Evolutionary conservation across 2,888 invertebrate species (phyloP).

Genomic region (Prosapia bicincta): DNA sequence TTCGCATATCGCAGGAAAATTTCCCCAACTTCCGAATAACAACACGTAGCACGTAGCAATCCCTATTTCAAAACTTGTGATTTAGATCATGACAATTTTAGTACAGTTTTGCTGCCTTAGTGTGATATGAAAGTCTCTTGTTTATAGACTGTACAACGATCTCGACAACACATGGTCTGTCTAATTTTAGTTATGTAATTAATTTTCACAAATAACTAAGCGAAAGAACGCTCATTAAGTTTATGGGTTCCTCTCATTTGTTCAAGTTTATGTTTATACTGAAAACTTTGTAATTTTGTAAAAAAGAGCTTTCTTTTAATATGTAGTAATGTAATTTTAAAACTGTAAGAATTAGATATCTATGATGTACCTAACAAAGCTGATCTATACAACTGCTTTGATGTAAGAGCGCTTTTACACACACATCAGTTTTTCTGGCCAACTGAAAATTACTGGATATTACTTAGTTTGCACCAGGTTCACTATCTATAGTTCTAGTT

Average conservation of each 20-base stretch:
- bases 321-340: background rate
- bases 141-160: background rate
- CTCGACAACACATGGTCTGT: background rate
- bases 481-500: no score
- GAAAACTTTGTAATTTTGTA: background rate
- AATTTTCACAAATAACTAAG: background rate
- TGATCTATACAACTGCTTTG: background rate
- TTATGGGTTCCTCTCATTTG: background rate
- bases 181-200: background rate
- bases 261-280: conserved; percentile 2
- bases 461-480: no score
- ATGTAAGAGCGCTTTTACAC: no score
- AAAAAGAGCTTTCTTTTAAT: background rate
- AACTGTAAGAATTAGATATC: background rate
- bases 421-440: no score
- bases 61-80: background rate
- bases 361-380: background rate
- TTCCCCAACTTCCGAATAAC: conserved; percentile 18
- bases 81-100: background rate
- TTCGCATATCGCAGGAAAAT: conserved; percentile 18
- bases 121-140: background rate
- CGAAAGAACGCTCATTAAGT: background rate
- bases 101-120: conserved; percentile 2
- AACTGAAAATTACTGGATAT: no score
- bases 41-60: background rate